These are phyloP conservation scores for Paguma larvata DNA, from an alignment of 2,797 vertebrate genomes.

Conservation along the genomic window DNA sequence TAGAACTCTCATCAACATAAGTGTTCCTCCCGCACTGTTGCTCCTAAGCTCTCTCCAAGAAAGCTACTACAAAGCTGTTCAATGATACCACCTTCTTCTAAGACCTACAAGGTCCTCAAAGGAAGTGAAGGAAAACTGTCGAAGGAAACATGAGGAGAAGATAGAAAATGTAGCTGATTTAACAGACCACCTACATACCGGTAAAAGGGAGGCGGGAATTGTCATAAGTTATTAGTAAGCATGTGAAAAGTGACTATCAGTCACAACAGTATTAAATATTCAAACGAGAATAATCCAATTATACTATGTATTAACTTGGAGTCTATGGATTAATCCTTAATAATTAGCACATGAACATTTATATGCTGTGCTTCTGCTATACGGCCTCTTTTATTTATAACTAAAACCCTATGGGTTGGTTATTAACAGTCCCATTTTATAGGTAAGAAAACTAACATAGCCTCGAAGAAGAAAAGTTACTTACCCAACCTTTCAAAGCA, in stretches of 20 bases:
- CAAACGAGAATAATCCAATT: background rate
- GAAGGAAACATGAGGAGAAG: background rate
- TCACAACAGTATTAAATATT: background rate
- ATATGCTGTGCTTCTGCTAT: background rate
- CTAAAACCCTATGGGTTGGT: background rate
- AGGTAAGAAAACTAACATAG: background rate
- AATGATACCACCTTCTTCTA: background rate
- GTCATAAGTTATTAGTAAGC: background rate
- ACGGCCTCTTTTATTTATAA: background rate
- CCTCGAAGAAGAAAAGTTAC: background rate
- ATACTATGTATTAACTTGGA: background rate
- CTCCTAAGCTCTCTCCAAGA: background rate
- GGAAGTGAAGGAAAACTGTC: background rate
- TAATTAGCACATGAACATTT: background rate
- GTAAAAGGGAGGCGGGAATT: background rate
- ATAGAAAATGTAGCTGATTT: background rate
- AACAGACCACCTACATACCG: background rate
- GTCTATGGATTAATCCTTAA: background rate
- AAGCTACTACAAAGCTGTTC: background rate
- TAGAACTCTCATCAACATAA: background rate
- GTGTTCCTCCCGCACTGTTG: background rate
- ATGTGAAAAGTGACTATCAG: background rate
- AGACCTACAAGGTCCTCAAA: background rate
- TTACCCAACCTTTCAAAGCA: background rate
- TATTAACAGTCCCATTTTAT: background rate